Evolutionary conservation across 2,888 invertebrate genomes (phyloP), one percentile per base, ranked within the genome.

Genomic region (Epiblema foenella): DNA sequence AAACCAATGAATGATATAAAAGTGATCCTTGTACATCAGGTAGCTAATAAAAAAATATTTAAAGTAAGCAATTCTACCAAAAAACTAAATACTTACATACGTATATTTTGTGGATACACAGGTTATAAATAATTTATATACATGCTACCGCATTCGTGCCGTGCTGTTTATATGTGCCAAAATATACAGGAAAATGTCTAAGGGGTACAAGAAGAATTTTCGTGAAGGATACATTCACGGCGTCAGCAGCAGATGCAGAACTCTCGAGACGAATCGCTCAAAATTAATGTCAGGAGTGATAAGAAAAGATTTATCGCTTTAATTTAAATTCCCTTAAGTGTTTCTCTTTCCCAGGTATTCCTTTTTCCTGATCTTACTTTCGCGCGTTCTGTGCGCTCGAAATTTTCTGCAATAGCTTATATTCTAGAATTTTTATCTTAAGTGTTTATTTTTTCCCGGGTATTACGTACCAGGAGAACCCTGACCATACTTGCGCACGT

Each of bases 101-200:
- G n/a, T n/a, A n/a, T n/a, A n/a, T 67, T 59, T 24, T 18, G 51
- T 24, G 18, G 8, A 42, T 42, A 29, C 39, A 59, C 7, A 58
- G 12, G 20, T 33, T 51, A 51, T 33, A 62, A 62, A 68, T 57
- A 37, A 49, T 29, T n/a, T 51, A 64, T 20, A 66, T 12, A 29
- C 52, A 69, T 69, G 58, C 68, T 56, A 56, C 52, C 58, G 18
- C 15, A 39, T 15, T n/a, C 24, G 58, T 69, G 69, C 69, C 20
- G 69, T 69, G 69, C 69, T 52, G 18, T 58, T 33, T 69, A 20
- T 20, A 69, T 10, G 69, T 69, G 69, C 64, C 15, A 18, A 56
- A 57, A 65, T 42, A 20, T 69, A 65, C 58, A 33, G 8, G 57
- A 39, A 29, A 54, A 33, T 54, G 29, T 24, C 2, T 33, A 56